These are phyloP conservation scores for Alligator mississippiensis DNA, from an alignment of 2,113 vertebrate species.

Conservation along the genomic window DNA sequence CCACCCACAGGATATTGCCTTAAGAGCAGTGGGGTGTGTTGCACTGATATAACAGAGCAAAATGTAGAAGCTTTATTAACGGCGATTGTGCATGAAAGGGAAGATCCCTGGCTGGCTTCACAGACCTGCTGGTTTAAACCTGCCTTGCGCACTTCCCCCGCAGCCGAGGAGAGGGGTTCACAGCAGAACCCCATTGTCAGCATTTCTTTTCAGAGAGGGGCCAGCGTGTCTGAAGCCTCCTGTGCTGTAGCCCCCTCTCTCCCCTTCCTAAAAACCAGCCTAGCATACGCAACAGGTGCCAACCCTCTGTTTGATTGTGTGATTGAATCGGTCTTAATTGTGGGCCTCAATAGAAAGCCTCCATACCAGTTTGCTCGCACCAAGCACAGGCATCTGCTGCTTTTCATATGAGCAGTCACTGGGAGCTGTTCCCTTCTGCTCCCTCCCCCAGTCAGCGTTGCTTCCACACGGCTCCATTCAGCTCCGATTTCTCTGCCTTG, in stretches of 20 bases:
- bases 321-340: slow-evolving; percentile 44
- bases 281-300: slow-evolving; percentile 14
- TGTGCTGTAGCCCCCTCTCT: not conserved
- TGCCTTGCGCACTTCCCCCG: not conserved
- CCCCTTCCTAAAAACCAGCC: not conserved
- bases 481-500: not conserved
- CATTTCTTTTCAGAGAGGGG: not conserved
- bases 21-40: not conserved
- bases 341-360: slow-evolving; percentile 37
- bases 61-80: too few species aligned
- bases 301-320: not conserved
- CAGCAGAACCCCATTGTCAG: not conserved
- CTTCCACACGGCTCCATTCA: not conserved
- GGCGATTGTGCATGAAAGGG: not conserved
- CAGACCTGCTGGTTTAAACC: not conserved
- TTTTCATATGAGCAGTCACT: slow-evolving; percentile 38
- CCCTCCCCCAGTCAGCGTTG: not conserved
- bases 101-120: not conserved
- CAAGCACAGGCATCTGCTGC: not conserved
- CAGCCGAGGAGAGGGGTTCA: not conserved
- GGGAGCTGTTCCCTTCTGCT: slow-evolving; percentile 6
- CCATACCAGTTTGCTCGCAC: slow-evolving; percentile 18
- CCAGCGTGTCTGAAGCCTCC: not conserved
- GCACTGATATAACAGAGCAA: rapidly evolving
- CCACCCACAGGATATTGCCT: rapidly evolving